These are phyloP conservation scores for Drosophila prolongata DNA, from an alignment of 2,888 invertebrate genomes.

Conservation along the genomic window DNA sequence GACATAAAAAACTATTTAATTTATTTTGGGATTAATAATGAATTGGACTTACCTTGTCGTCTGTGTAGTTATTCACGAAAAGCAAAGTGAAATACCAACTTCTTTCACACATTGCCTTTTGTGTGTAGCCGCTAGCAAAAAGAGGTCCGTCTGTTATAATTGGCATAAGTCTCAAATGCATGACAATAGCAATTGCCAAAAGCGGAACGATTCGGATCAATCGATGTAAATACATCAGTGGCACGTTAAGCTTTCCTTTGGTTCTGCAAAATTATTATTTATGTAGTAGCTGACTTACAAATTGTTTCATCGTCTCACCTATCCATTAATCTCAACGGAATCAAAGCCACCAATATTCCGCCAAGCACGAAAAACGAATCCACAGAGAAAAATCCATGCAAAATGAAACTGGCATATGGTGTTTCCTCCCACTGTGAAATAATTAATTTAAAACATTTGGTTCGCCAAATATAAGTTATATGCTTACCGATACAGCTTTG, in stretches of 20 bases:
- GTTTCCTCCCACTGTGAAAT: slow-evolving; percentile 49
- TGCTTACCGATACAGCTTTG: slow-evolving; percentile 46
- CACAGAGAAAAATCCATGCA: slow-evolving; percentile 85
- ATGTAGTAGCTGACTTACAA: too few species aligned
- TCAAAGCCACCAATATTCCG: slow-evolving; percentile 85
- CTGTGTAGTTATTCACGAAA: slow-evolving; percentile 84
- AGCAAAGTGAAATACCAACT: slow-evolving; percentile 84
- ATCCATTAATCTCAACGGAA: slow-evolving; percentile 60
- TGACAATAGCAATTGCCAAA: slow-evolving; percentile 84
- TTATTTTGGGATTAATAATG: background rate
- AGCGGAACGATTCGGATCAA: slow-evolving; percentile 85
- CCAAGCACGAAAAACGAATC: slow-evolving; percentile 87
- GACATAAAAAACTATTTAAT: background rate
- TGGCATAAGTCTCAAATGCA: slow-evolving; percentile 83
- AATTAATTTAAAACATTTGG: rapidly evolving
- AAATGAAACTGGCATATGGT: slow-evolving; percentile 44
- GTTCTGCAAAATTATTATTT: slow-evolving; percentile 27
- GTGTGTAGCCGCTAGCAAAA: slow-evolving; percentile 61
- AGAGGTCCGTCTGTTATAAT: slow-evolving; percentile 84
- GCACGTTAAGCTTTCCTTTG: slow-evolving; percentile 67
- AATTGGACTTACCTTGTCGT: slow-evolving; percentile 65
- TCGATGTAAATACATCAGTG: slow-evolving; percentile 76
- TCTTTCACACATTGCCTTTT: slow-evolving; percentile 73
- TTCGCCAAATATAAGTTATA: too few species aligned
- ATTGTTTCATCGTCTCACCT: slow-evolving; percentile 24